These are phyloP conservation scores for Pteronotus mesoamericanus DNA, from an alignment of 2,797 vertebrate species.

Conservation along the genomic window DNA sequence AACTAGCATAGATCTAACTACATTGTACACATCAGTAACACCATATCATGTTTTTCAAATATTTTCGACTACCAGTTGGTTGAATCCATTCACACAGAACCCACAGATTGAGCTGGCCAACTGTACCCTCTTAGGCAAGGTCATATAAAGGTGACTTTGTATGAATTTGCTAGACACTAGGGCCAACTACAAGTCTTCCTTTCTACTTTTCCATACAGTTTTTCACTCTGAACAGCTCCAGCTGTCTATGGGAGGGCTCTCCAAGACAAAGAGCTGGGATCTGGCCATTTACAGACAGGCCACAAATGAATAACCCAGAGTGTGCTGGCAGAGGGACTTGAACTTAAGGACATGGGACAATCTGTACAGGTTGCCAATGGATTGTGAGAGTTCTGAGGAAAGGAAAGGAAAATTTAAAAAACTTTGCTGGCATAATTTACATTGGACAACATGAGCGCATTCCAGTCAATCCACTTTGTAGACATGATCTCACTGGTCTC, in stretches of 20 bases:
- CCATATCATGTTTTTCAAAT: neutral
- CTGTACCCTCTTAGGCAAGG: neutral
- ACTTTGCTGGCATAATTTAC: slow-evolving; percentile 51
- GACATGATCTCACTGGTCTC: slow-evolving; percentile 76
- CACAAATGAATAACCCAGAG: slow-evolving; percentile 65
- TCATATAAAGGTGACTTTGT: neutral
- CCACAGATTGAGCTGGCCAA: neutral
- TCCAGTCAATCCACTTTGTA: slow-evolving; percentile 63
- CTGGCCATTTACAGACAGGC: slow-evolving; percentile 53
- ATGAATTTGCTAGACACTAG: neutral
- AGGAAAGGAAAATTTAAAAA: neutral
- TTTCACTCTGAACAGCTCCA: slow-evolving; percentile 40
- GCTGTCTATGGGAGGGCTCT: slow-evolving; percentile 35
- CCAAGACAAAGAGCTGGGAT: slow-evolving; percentile 50
- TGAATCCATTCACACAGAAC: neutral
- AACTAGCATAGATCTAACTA: neutral
- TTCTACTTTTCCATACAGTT: slow-evolving; percentile 20
- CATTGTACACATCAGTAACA: neutral
- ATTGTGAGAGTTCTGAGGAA: slow-evolving; percentile 61
- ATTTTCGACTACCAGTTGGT: neutral
- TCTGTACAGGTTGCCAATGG: slow-evolving; percentile 59
- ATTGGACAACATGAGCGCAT: slow-evolving; percentile 62
- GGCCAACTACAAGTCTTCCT: slow-evolving; percentile 31
- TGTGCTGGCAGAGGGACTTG: slow-evolving; percentile 56
- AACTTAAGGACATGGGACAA: slow-evolving; percentile 64